A percentile compares a stretch with the other conserved stretches of the same genome.
These are phyloP conservation scores for Pterois miles DNA, from an alignment of 2,797 vertebrate genomes.

Conservation along the genomic window DNA sequence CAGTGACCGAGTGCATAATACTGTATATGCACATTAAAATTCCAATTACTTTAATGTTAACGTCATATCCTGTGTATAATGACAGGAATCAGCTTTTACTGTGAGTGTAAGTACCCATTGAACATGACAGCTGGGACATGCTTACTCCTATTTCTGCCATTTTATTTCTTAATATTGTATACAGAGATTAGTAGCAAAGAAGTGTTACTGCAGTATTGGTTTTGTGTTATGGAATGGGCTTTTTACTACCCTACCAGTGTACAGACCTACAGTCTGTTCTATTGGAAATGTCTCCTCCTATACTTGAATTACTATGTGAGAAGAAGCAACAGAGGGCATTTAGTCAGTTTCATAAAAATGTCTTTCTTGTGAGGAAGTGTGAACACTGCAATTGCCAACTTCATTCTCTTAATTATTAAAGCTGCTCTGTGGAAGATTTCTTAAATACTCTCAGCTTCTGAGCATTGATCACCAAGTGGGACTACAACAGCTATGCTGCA, in stretches of 20 bases:
- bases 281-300: conserved; percentile 15
- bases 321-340: background rate
- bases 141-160: background rate
- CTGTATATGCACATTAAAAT: background rate
- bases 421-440: conserved; percentile 1
- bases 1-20: background rate
- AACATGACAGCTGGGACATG: background rate
- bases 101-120: background rate
- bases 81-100: background rate
- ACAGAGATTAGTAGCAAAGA: background rate
- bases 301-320: conserved; percentile 8
- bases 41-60: background rate
- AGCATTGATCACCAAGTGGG: background rate
- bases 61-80: background rate
- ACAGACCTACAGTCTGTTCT: conserved; percentile 1
- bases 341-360: background rate
- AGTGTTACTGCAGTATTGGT: background rate
- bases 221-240: background rate
- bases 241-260: background rate
- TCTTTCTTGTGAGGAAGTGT: background rate
- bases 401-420: conserved; percentile 20
- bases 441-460: background rate
- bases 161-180: background rate
- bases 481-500: background rate
- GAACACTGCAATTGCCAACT: background rate